A percentile compares a stretch with the other conserved stretches of the same genome.
These are phyloP conservation scores for Hipparchia sbordonii DNA, from an alignment of 2,888 invertebrate genomes.

Conservation along the genomic window DNA sequence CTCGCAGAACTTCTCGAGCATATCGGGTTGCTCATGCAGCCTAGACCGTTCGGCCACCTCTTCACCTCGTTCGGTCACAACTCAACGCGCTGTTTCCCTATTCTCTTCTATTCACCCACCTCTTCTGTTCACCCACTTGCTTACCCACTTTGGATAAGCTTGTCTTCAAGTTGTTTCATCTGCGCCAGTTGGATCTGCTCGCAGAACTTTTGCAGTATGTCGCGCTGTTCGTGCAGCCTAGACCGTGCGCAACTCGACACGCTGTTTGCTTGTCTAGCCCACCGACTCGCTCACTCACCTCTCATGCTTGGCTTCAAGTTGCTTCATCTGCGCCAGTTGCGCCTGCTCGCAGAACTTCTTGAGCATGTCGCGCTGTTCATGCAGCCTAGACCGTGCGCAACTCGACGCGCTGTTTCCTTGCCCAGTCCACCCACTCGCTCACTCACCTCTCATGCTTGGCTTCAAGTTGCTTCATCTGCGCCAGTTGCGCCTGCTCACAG, in stretches of 20 bases:
- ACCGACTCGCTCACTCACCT: slow-evolving; percentile 87
- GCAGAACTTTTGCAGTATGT: slow-evolving; percentile 90
- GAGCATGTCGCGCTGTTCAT: slow-evolving; percentile 91
- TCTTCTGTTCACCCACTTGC: slow-evolving; percentile 71
- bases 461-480: slow-evolving; percentile 95
- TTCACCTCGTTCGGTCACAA: slow-evolving; percentile 84
- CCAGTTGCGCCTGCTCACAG: slow-evolving; percentile 91
- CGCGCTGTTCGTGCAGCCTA: slow-evolving; percentile 92
- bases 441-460: slow-evolving; percentile 91
- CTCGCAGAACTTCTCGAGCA: slow-evolving; percentile 90
- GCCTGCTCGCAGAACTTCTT: slow-evolving; percentile 91
- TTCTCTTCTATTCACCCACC: slow-evolving; percentile 73
- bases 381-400: slow-evolving; percentile 90
- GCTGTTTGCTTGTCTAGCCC: slow-evolving; percentile 82
- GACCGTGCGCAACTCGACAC: slow-evolving; percentile 90
- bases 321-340: slow-evolving; percentile 93
- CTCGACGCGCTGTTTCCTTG: slow-evolving; percentile 87
- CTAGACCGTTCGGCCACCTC: slow-evolving; percentile 86
- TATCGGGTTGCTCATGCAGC: slow-evolving; percentile 91
- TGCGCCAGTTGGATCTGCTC: slow-evolving; percentile 91
- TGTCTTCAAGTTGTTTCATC: slow-evolving; percentile 31
- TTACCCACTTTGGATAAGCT: slow-evolving; percentile 77
- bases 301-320: slow-evolving; percentile 94
- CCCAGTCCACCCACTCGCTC: too few relatives aligned
- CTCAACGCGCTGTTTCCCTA: slow-evolving; percentile 91